Evolutionary conservation across 2,113 vertebrate genomes (phyloP).

Genomic region (Todiramphus saurophagus): DNA sequence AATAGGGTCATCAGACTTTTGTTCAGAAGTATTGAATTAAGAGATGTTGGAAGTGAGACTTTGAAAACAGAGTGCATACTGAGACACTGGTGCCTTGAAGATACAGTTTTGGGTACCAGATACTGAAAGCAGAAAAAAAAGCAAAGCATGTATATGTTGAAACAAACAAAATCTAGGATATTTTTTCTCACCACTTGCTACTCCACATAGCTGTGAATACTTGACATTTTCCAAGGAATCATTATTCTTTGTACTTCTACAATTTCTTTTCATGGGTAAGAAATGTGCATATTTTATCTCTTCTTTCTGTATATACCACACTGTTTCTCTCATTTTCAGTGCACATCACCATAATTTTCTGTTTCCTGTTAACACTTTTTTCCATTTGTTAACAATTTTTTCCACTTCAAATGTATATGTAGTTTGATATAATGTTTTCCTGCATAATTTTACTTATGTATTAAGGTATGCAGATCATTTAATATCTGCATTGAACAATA

Average conservation of each 20-base stretch:
- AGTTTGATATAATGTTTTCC: background rate
- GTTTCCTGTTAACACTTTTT: background rate
- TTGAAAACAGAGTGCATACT: background rate
- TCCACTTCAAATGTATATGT: background rate
- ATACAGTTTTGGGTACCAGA: background rate
- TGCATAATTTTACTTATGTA: background rate
- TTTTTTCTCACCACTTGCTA: background rate
- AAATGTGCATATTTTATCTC: background rate
- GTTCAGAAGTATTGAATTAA: background rate
- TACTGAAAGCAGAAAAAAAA: background rate
- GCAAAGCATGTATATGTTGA: accelerated
- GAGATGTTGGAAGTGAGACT: background rate
- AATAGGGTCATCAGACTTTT: background rate
- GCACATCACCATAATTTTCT: background rate
- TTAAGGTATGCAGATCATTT: background rate
- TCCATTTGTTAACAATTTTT: background rate
- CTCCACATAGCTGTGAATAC: background rate
- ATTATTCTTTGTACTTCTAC: background rate
- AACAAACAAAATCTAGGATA: background rate
- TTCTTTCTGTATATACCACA: background rate
- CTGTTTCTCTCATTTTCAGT: background rate
- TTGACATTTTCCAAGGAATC: background rate
- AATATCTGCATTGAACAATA: background rate
- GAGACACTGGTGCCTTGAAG: background rate
- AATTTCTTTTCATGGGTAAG: background rate